Evolutionary conservation across 2,113 vertebrate genomes (phyloP), one percentile per base, ranked within the genome.

Genomic region (Alaudala cheleensis): DNA sequence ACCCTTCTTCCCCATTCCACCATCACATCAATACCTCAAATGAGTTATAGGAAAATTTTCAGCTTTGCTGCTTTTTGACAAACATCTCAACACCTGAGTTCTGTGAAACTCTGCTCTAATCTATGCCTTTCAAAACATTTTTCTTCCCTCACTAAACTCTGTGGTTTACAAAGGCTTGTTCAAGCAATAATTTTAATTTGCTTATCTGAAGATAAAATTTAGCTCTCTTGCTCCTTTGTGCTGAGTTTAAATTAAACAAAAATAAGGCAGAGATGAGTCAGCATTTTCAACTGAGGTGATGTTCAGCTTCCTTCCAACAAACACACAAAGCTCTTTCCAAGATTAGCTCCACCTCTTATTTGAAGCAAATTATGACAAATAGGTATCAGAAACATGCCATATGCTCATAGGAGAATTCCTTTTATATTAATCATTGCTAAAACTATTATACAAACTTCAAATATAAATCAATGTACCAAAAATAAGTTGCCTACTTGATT

Each of bases 361-460:
- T 83, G 51, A 92, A 86, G 64, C 7, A 90, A 96, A 86, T 73
- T 5, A 12, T 83, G 79, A 88, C 78, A 83, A 87, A 88, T 42
- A 40, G 10, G 28, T 83, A 50, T 40, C 40, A 79, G 45, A 87
- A 89, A 65, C 25, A 56, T 10, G 42, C 7, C 45, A 31, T 21
- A 26, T 54, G 44, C 6, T 77, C 16, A 19, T 16, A 61, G 45
- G 28, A 73, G 5, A 76, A 72, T 10, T 50, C 31, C 5, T 87
- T 79, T 88, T 50, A 50, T 89, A 95, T 85, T 81, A 85, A 92
- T 85, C 51, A 86, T 14, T 71, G 34, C 33, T 83, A 74, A 90
- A 80, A 23, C 21, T 64, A 40, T 54, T 62, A 73, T 24, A 50
- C 11, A 86, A 90, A 64, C 10, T 66, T 78, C 70, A 77, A 83